Evolutionary conservation across 92 coral and sea anemone genomes (phyloP).

Genomic region (Porites evermanni): DNA sequence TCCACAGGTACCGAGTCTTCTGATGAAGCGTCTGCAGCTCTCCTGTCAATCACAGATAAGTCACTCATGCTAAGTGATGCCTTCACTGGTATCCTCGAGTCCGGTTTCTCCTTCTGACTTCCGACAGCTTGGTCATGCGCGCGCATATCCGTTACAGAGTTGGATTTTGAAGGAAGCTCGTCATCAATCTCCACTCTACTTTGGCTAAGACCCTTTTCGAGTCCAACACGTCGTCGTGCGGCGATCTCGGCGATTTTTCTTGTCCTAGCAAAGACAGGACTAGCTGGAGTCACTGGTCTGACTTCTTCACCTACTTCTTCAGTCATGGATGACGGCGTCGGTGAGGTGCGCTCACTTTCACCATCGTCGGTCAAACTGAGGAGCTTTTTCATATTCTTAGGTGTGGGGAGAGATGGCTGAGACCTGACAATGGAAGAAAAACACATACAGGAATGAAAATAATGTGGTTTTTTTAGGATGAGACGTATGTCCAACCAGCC

Average conservation of each 20-base stretch:
- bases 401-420: slow-evolving; percentile 67
- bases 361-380: slow-evolving; percentile 37
- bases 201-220: slow-evolving; percentile 54
- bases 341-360: slow-evolving; percentile 42
- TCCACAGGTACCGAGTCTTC: slow-evolving; percentile 70
- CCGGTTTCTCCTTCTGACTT: slow-evolving; percentile 39
- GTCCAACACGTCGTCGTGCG: slow-evolving; percentile 75
- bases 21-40: slow-evolving; percentile 69
- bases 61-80: slow-evolving; percentile 86
- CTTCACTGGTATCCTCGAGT: slow-evolving; percentile 48
- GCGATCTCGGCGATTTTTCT: slow-evolving; percentile 82
- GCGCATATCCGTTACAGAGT: slow-evolving; percentile 65
- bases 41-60: slow-evolving; percentile 75
- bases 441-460: no score
- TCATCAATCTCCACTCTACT: slow-evolving; percentile 65
- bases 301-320: slow-evolving; percentile 39
- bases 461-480: no score
- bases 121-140: slow-evolving; percentile 44
- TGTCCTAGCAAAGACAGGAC: slow-evolving; percentile 85
- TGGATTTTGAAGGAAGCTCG: slow-evolving; percentile 60
- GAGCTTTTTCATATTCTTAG: slow-evolving; percentile 49
- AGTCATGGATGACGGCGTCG: slow-evolving; percentile 34
- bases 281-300: slow-evolving; percentile 32
- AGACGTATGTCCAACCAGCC: no score
- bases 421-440: slow-evolving; percentile 39